Evolutionary conservation across 2,888 invertebrate species (phyloP).

Genomic region (Lepidochrysops patricia): DNA sequence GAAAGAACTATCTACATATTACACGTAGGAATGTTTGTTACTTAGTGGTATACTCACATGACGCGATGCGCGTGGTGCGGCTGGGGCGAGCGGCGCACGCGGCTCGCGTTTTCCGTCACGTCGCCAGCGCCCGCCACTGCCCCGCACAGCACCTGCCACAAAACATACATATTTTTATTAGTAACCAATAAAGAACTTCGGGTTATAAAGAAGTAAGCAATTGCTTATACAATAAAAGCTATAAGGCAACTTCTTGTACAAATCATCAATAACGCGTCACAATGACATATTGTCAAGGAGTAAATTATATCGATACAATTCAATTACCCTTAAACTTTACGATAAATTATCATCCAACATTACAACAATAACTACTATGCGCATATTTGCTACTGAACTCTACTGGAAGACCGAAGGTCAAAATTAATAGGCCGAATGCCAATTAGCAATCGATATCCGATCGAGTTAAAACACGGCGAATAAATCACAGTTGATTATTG

Average conservation of each 20-base stretch:
- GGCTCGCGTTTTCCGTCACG: conserved; percentile 63
- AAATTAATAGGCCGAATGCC: conserved; percentile 5
- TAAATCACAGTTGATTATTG: conserved; percentile 8
- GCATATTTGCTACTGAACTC: background rate
- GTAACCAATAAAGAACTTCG: too few relatives aligned
- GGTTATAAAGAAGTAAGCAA: too few relatives aligned
- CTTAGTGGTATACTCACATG: conserved; percentile 41
- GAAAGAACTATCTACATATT: background rate
- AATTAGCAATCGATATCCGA: conserved; percentile 10
- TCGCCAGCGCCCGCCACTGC: conserved; percentile 68
- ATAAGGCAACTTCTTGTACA: too few relatives aligned
- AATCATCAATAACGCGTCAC: too few relatives aligned
- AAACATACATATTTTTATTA: too few relatives aligned
- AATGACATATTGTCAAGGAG: too few relatives aligned
- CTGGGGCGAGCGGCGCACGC: conserved; percentile 51
- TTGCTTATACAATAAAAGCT: background rate
- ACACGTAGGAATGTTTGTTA: background rate
- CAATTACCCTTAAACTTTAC: too few relatives aligned
- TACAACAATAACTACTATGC: background rate
- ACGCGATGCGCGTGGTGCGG: conserved; percentile 58
- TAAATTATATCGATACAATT: too few relatives aligned
- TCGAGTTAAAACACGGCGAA: background rate
- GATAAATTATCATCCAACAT: too few relatives aligned
- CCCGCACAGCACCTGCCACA: conserved; percentile 71
- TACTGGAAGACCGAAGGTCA: background rate